Percentiles rank a stretch among this genome's conserved stretches.
These are phyloP conservation scores for Stratiomys singularior DNA, from an alignment of 2,888 invertebrate species.

Conservation along the genomic window DNA sequence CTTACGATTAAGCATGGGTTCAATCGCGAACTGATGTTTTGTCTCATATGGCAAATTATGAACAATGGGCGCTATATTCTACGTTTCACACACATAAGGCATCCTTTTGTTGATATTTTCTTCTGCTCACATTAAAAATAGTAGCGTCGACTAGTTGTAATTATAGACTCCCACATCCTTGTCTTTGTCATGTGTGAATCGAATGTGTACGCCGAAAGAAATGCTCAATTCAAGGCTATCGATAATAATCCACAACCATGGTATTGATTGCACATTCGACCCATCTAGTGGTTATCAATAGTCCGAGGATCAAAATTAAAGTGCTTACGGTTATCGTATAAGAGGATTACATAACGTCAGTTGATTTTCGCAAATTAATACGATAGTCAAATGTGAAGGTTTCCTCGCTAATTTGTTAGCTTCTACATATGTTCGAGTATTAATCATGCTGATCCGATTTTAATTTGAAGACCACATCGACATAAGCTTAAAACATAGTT, in stretches of 20 bases:
- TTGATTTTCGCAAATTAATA: neutral
- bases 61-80: neutral
- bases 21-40: neutral
- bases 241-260: neutral
- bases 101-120: neutral
- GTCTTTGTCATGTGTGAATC: neutral
- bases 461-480: too few relatives aligned
- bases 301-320: neutral
- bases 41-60: neutral
- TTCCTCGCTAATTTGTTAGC: too few relatives aligned
- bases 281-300: neutral
- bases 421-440: too few relatives aligned
- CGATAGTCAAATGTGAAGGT: too few relatives aligned
- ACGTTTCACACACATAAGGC: neutral
- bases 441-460: too few relatives aligned
- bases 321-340: neutral
- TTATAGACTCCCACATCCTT: neutral
- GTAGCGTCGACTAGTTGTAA: neutral
- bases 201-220: neutral
- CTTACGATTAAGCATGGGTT: neutral
- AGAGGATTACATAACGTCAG: neutral
- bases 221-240: slow-evolving; percentile 5
- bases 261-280: slow-evolving; percentile 11
- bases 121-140: neutral
- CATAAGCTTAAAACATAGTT: too few relatives aligned